Base-by-base conservation (phyloP, 2,888 invertebrate genomes). In the Spatulosminthurus flaviceps region DNA sequence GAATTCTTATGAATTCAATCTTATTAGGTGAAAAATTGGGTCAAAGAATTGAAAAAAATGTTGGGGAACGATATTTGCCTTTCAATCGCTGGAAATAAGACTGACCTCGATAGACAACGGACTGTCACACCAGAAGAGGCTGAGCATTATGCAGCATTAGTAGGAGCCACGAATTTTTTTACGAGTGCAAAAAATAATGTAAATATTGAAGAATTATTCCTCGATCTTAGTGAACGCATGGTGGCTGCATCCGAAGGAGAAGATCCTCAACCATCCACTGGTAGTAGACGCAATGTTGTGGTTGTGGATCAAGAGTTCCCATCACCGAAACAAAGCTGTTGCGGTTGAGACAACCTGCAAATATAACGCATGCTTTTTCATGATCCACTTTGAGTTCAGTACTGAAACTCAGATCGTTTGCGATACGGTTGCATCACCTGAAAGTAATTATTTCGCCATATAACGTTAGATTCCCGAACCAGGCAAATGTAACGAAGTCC, bases 41-140 rank as follows among this genome's bases (percentile, higher is more conserved):
- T 98, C 29, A 97, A 96, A 87, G 98, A 99, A 88, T 89, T 99
- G 79, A 93, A 95, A 85, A 96, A 96, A 88, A 97, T 98, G 94
- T 90, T 98, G 61, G 98, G 98, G 2, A 92, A 94, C 80, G 95
- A 97, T 86, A 94, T 98, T 85, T 93, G 94, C 84, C 90, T 98
- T 79, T 92, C 93, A 76, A 75, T 99, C 87, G 96, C 95, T 79
- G 99, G 98, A 73, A 99, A 99, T 89, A 99, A 99, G 91, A 92
- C 94, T 87, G 98, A 99, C 89, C 90, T 99, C 86, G 96, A 97
- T 86, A 94, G 94, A 87, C 94, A 97, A 84, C 90, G 98, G 85
- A 93, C 93, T 84, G 96, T 98, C 16, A 90, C 92, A 29, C 89
- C 93, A 22, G 93, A 94, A 84, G 94, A 94, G 87, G 98, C 97